Conservation (phyloP, 1,140 invertebrate genomes). For the Phymorhynchus buccinoides region DNA sequence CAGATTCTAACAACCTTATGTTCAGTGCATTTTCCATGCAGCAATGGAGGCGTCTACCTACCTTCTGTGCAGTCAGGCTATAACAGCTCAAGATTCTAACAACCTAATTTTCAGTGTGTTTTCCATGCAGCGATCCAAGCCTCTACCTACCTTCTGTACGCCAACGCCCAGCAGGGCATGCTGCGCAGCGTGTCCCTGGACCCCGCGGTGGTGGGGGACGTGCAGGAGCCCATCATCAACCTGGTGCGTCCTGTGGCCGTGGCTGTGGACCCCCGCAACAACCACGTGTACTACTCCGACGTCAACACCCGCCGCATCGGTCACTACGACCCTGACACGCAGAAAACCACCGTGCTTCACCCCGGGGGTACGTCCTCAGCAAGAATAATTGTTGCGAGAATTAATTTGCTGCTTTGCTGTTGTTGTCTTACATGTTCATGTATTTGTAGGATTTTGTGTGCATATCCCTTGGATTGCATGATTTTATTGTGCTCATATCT, state of each 20-base stretch:
- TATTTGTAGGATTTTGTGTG: no score
- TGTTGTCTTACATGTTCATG: no score
- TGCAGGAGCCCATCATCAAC: constrained; percentile 79
- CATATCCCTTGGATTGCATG: no score
- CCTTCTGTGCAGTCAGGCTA: no score
- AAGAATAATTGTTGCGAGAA: no score
- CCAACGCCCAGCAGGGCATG: constrained; percentile 78
- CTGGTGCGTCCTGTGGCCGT: constrained; percentile 79
- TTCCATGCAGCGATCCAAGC: constrained; percentile 73
- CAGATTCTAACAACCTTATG: no score
- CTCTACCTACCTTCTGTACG: constrained; percentile 79
- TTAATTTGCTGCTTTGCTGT: no score
- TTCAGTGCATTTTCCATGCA: no score
- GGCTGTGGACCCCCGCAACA: constrained; percentile 80
- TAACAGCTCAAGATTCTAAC: no score
- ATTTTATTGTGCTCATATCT: no score
- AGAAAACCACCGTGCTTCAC: not conserved
- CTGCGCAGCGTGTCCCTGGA: constrained; percentile 77
- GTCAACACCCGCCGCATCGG: constrained; percentile 39
- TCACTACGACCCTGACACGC: constrained; percentile 15
- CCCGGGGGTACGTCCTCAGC: not conserved
- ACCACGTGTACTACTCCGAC: constrained; percentile 80
- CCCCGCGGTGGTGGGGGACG: constrained; percentile 71
- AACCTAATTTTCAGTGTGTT: not conserved
- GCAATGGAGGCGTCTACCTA: no score